Percentiles rank a stretch among this genome's conserved stretches.
Evolutionary conservation across 2,113 vertebrate species (phyloP).

Genomic region (human): GRCh38 chr6:51283501-51284000

Average conservation of each 20-base stretch:
- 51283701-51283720: neutral
- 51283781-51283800: constrained; percentile 53
- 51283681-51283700: neutral
- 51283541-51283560: neutral
- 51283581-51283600: neutral
- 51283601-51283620: neutral
- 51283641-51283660: constrained; percentile 19
- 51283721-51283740: neutral
- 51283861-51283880: neutral
- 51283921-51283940: constrained; percentile 49
- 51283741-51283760: constrained; percentile 12
- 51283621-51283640: neutral
- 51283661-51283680: neutral
- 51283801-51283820: constrained; percentile 33
- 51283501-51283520: neutral
- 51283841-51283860: constrained; percentile 18
- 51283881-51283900: neutral
- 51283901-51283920: neutral
- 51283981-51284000: constrained; percentile 77
- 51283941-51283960: constrained; percentile 65
- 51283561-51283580: neutral
- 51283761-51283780: neutral
- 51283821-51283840: neutral
- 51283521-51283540: neutral
- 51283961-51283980: constrained; percentile 69